A percentile compares a stretch with the other conserved stretches of the same genome.
Evolutionary conservation across 2,113 vertebrate genomes (phyloP).

Genomic region (Willisornis vidua): DNA sequence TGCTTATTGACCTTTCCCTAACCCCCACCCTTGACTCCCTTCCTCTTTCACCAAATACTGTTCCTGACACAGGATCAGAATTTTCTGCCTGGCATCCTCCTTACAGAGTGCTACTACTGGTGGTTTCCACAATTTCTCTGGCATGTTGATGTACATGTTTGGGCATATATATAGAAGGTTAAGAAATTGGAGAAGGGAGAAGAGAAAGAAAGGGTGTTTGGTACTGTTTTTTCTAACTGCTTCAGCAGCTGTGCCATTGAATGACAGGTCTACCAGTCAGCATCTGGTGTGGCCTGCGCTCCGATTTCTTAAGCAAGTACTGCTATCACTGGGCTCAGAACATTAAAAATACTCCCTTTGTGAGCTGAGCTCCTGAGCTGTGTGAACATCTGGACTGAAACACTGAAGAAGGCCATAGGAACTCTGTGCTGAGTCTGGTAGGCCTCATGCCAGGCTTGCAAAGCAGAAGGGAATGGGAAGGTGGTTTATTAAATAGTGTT

Average conservation of each 20-base stretch:
- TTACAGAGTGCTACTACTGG: not conserved
- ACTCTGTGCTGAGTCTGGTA: not conserved
- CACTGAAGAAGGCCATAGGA: not conserved
- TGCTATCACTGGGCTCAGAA: not conserved
- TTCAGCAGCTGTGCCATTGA: not conserved
- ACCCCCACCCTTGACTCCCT: rapidly evolving
- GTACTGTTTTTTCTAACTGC: not conserved
- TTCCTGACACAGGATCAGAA: not conserved
- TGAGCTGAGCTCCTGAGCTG: not conserved
- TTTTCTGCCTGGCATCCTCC: not conserved
- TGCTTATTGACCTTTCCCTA: not conserved
- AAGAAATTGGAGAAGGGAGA: not conserved
- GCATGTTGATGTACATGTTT: not conserved
- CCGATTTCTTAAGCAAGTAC: not conserved
- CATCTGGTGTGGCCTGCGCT: not conserved
- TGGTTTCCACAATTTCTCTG: not conserved
- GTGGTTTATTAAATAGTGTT: not conserved
- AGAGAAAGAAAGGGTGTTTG: not conserved
- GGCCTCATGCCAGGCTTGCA: not conserved
- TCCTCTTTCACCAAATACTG: not conserved
- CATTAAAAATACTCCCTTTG: not conserved
- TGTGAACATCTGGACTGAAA: not conserved
- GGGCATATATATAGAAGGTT: not conserved
- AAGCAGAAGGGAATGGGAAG: not conserved
- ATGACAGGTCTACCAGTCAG: not conserved